These are phyloP conservation scores for Pterostichus madidus DNA, from an alignment of 2,888 invertebrate genomes.

Conservation along the genomic window DNA sequence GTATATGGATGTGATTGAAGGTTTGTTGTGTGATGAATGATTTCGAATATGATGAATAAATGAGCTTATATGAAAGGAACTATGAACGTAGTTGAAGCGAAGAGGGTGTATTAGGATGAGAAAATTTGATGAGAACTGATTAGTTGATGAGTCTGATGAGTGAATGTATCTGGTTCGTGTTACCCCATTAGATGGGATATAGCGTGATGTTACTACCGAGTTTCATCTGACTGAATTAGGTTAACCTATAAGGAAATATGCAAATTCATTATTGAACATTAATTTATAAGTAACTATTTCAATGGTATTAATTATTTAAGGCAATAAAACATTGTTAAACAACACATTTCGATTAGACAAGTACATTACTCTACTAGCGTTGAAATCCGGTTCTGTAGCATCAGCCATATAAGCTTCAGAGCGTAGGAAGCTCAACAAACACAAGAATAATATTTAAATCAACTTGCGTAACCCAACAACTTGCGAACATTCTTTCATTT, in stretches of 20 bases:
- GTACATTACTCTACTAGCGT: conserved; percentile 23
- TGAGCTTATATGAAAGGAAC: no score
- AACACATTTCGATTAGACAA: conserved; percentile 27
- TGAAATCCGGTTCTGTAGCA: conserved; percentile 31
- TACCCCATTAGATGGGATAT: no score
- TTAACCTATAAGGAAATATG: conserved; percentile 4
- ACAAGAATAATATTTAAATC: conserved; percentile 30
- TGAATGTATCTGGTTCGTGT: no score
- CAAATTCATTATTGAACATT: not conserved
- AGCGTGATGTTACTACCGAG: no score
- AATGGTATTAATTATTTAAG: conserved; percentile 19
- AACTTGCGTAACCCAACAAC: conserved; percentile 44
- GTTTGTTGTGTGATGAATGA: no score
- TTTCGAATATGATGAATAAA: no score
- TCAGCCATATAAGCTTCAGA: conserved; percentile 13
- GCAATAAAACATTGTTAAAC: conserved; percentile 31
- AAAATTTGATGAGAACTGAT: no score
- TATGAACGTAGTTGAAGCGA: no score
- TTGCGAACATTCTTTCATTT: conserved; percentile 53
- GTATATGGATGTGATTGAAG: no score
- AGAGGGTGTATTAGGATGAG: no score
- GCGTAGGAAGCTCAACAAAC: conserved; percentile 46
- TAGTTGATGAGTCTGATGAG: no score
- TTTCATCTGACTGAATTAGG: no score
- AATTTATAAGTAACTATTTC: conserved; percentile 19